Evolutionary conservation across 2,888 invertebrate species (phyloP), one percentile per base, ranked within the genome.

Genomic region (Zygogramma bicolorata): DNA sequence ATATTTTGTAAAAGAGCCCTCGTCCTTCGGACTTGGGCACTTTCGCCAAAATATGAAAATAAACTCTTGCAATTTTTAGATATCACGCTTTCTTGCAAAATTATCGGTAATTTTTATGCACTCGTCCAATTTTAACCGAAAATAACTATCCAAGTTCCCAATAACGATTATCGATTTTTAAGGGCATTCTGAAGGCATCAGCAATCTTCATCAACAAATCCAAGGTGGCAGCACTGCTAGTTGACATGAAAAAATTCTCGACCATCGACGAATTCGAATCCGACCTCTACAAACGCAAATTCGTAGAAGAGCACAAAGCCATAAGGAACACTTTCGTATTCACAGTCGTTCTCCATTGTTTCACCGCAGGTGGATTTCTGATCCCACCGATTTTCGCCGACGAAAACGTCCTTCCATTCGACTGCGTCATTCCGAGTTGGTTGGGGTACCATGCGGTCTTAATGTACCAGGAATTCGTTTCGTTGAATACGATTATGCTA

Each of bases 181-280:
- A 60, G 60, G 60, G 60, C 20, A 38, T 60, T 22, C 2, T 34
- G 60, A 38, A 60, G n/a, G 20, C 31, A 1, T 29, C 34, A 18
- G 38, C 34, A 31, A 34, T 60, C 4, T 60, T 60, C 20, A 15
- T 34, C 29, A 60, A 60, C 15, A 60, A 60, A 60, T 60, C 60
- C n/a, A 31, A 38, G 15, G 22, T 60, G 3, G 29, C 15, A 20
- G 15, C 22, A 2, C 38, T 60, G 38, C 34, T 60, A 13, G 6
- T 6, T 7, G 38, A 31, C 5, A 60, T 60, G 60, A 34, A 22
- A 31, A 6, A 18, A 13, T 60, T 60, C 29, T 60, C 15, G 20
- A 34, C 34, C 6, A 22, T 34, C n/a, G 22, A 29, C 8, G 38
- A 60, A 5, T n/a, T 22, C 22, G 31, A 60, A 18, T 60, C 60